phyloP scores from a whole-genome alignment of 2,888 invertebrate species.

The Metallyticus violacea region DNA sequence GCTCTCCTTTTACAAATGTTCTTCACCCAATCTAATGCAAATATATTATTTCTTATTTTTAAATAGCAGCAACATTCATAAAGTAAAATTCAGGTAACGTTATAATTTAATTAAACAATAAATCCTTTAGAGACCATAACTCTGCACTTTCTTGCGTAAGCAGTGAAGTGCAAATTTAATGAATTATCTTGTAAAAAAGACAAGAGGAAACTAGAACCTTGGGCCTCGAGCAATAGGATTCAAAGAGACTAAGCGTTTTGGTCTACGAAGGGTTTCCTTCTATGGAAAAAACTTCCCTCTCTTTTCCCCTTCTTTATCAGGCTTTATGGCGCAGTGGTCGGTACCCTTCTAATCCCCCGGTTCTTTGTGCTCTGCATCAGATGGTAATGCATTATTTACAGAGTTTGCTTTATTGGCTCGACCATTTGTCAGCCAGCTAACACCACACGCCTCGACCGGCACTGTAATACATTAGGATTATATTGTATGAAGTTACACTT shows the following conservation, averaged over 20 bases:
- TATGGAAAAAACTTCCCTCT: not conserved
- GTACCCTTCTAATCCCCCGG: not conserved
- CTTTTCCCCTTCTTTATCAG: not conserved
- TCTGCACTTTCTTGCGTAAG: no score
- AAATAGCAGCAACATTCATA: no score
- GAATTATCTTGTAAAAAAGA: not conserved
- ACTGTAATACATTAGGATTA: not conserved
- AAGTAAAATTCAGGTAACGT: no score
- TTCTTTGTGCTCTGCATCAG: not conserved
- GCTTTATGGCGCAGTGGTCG: not conserved
- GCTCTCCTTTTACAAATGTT: no score
- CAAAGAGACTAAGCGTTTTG: not conserved
- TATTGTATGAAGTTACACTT: not conserved
- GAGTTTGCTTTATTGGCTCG: not conserved
- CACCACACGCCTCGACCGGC: not conserved
- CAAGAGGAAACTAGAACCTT: not conserved
- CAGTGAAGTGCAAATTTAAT: no score
- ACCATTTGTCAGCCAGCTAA: not conserved
- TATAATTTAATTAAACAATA: no score
- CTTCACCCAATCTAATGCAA: no score
- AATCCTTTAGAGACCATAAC: no score
- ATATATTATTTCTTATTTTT: no score
- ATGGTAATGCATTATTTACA: not conserved
- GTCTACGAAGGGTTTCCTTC: not conserved
- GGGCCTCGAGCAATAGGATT: not conserved